These are phyloP conservation scores for Enteromius thamalakanensis DNA, from an alignment of 2,797 vertebrate genomes.

Conservation along the genomic window DNA sequence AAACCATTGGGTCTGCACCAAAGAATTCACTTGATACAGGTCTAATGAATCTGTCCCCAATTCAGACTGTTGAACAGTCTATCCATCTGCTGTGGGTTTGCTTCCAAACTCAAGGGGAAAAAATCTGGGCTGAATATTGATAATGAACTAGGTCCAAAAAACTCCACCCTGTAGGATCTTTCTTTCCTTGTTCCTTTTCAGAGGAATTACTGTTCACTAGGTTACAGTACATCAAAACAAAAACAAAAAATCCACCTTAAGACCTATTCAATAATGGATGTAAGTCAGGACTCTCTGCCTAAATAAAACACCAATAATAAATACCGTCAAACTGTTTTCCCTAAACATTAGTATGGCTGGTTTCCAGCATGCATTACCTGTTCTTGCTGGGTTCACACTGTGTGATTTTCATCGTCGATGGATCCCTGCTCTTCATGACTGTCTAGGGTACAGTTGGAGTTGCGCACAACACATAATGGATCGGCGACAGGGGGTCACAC, in stretches of 20 bases:
- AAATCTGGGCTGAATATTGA: constrained; percentile 19
- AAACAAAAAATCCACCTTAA: neutral
- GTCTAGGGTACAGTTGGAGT: neutral
- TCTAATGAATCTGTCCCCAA: constrained; percentile 21
- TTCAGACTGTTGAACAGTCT: constrained; percentile 16
- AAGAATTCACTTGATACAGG: constrained; percentile 31
- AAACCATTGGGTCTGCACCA: constrained; percentile 30
- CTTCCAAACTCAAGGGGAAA: constrained; percentile 13
- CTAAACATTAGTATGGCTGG: neutral
- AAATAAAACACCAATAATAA: neutral
- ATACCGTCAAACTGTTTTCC: neutral
- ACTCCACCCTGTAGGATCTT: constrained; percentile 36
- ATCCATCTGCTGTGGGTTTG: constrained; percentile 27
- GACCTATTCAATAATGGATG: neutral
- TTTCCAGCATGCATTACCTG: neutral
- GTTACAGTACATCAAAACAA: neutral
- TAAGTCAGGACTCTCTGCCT: neutral
- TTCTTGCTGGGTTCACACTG: neutral
- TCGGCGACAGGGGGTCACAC: neutral
- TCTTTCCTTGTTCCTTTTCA: neutral
- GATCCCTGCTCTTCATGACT: neutral
- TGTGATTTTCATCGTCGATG: neutral
- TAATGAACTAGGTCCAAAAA: constrained; percentile 51
- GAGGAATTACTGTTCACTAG: constrained; percentile 18
- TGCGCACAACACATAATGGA: neutral